Base-by-base conservation (phyloP, 2,888 invertebrate species). In the Strigamia transsilvanica region DNA sequence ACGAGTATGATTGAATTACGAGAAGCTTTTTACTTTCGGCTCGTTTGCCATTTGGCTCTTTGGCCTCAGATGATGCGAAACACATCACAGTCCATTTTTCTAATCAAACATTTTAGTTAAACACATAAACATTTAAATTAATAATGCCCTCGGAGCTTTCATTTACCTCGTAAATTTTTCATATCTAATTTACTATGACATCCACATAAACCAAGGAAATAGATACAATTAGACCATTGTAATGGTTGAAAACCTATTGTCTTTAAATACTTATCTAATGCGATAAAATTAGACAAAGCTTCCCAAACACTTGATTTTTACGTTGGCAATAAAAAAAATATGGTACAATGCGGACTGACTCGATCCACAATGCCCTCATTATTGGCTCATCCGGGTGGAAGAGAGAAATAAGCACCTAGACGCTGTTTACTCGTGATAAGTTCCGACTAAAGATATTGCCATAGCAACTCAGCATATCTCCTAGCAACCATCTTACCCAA, bases 391-490 rank as follows among this genome's bases (percentile, higher is more conserved):
- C 18, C 21, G 18, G 5, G 56, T 18, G 32, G 73, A 73, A 61
- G 18, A 61, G 18, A 73, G 15, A 73, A 73, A 73, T 32, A 32
- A 6, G 73, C 27, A 7, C 23, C 13, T 5, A 23, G 73, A 27
- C 32, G 73, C 73, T 73, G 73, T 73, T 73, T 73, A 32, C 12
- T 73, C 27, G 5, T 27, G 73, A 73, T 73, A 73, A 73, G 73
- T 32, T 73, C 15, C 13, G 12, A 73, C 73, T 5, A 32, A 12
- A 73, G 73, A 73, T 73, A 73, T 73, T 27, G 13, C 73, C 73
- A 73, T 73, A 32, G 73, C 73, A 73, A 73, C 73, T 56, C 56
- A 56, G 18, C 56, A 46, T 46, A 46, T 46, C 38, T 38, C 46
- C 46, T 46, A 66, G 61, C 21, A 66, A 66, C 32, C 73, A 2